These are phyloP conservation scores for Drosophila ogumai DNA, from an alignment of 1,140 invertebrate genomes.

Conservation along the genomic window DNA sequence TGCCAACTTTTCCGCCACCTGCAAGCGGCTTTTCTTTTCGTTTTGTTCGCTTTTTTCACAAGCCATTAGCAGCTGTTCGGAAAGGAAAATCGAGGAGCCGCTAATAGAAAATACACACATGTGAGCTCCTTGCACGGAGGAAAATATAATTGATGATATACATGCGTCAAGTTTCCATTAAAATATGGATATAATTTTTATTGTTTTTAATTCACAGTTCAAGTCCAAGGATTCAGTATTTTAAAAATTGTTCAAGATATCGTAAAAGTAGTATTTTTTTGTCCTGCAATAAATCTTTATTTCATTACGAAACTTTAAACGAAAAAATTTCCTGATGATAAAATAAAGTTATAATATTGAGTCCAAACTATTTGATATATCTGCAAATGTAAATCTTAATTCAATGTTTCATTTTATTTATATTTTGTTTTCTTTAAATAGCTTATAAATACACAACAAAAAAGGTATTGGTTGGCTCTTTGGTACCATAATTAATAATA, in stretches of 20 bases:
- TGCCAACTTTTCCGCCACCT: constrained; percentile 18
- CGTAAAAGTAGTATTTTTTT: not conserved
- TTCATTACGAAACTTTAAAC: not conserved
- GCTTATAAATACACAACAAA: too few relatives aligned
- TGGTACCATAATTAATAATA: too few relatives aligned
- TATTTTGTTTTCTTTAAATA: too few relatives aligned
- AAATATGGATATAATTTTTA: not conserved
- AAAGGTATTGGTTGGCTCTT: too few relatives aligned
- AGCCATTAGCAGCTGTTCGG: constrained; percentile 71
- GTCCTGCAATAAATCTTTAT: not conserved
- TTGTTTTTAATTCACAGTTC: not conserved
- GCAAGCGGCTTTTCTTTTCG: constrained; percentile 18
- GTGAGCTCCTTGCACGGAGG: constrained; percentile 8
- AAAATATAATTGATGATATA: constrained; percentile 9
- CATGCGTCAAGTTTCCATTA: not conserved
- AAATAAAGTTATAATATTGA: not conserved
- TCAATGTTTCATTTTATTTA: too few relatives aligned
- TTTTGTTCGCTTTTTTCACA: constrained; percentile 50
- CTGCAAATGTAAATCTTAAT: too few relatives aligned
- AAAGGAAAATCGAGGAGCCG: constrained; percentile 33
- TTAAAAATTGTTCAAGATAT: not conserved
- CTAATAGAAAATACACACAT: constrained; percentile 63
- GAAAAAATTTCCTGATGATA: not conserved
- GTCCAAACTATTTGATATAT: too few relatives aligned
- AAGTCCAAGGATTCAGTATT: not conserved